Conservation (phyloP, 2,888 invertebrate genomes). For the Synanthedon andrenaeformis region DNA sequence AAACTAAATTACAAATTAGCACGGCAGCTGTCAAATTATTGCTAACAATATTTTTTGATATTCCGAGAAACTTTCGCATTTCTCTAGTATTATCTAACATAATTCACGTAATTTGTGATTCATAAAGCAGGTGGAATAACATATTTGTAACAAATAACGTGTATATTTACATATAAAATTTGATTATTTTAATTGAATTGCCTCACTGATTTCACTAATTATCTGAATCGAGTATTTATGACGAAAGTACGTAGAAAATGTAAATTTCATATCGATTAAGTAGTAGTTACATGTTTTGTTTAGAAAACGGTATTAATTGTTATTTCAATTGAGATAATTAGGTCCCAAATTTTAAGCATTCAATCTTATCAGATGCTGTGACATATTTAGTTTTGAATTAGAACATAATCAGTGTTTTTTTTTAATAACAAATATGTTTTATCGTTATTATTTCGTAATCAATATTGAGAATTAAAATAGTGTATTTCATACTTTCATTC, state of each 20-base stretch:
- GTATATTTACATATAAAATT: neutral
- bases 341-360: too few species aligned
- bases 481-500: too few species aligned
- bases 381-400: too few species aligned
- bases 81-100: neutral
- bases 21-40: slow-evolving; percentile 47
- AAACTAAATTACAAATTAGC: slow-evolving; percentile 25
- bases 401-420: too few species aligned
- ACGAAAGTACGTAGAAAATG: neutral
- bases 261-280: neutral
- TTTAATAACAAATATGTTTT: too few species aligned
- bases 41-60: slow-evolving; percentile 14
- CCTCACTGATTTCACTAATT: neutral
- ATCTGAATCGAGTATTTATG: neutral
- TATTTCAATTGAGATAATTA: neutral
- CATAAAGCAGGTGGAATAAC: neutral
- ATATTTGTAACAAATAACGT: neutral
- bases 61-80: slow-evolving; percentile 8
- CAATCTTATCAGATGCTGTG: too few species aligned
- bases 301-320: neutral
- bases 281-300: neutral
- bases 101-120: neutral
- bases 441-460: too few species aligned
- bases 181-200: neutral
- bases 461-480: too few species aligned